Evolutionary conservation across 2,797 vertebrate genomes (phyloP), one percentile per base, ranked within the genome.

Genomic region (Loris lydekkerianus): DNA sequence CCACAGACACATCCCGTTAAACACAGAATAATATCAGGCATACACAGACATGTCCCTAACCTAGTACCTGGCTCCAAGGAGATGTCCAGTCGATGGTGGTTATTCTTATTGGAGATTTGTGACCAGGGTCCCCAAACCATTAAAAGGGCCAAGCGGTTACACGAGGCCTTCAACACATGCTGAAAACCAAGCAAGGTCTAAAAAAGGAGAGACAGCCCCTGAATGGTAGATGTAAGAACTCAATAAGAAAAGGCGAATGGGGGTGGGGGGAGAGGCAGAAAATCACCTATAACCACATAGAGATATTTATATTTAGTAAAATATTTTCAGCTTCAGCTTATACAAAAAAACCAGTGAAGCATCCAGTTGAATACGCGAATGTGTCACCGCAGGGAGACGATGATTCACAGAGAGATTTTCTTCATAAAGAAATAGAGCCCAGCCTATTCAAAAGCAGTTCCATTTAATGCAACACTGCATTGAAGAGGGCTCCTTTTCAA

Each of bases 361-460:
- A 92, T 96, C 93, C 81, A 37, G 88, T 65, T 88, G 95, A 97
- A 96, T 95, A 89, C 81, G 43, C 31, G n/a, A 87, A 96, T 80
- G 81, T 96, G 93, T 96, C 96, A 92, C 97, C 63, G 43, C 96
- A 86, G 96, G 97, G 97, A 89, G 86, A 93, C 72, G 72, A 73
- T 29, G 89, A 97, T 98, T 98, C 98, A 97, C 97, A 97, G 98
- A 98, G 97, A 86, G 89, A 92, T 97, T 98, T 98, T 93, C 97
- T 94, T 95, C 94, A 40, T 96, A 97, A 96, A 65, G 95, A 98
- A 97, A 98, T 15, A 96, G 97, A 97, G 85, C 60, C 97, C 76
- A 0, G 63, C 86, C 95, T 96, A 86, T 96, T 97, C 95, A 96
- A 96, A 94, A 95, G 89, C 87, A 23, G 14, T 85, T 92, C 73